Conservation (phyloP, 37 sponge, comb jelly and placozoan genomes). For the Corticium candelabrum region DNA sequence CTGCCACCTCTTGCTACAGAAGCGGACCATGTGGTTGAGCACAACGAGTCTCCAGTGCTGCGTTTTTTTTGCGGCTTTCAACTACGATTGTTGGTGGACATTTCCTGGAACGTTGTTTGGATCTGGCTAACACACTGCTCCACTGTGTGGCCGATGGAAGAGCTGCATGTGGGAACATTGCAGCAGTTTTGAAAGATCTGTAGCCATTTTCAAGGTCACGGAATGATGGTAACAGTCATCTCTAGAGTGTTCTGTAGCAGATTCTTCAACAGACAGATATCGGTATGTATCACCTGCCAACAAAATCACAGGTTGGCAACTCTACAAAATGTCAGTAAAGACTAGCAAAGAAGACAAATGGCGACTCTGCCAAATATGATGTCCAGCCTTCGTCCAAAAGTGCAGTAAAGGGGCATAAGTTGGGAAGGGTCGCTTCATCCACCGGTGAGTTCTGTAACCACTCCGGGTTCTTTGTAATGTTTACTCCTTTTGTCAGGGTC, state of each 20-base stretch:
- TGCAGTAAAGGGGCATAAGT: neutral
- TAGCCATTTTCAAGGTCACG: slow-evolving; percentile 12
- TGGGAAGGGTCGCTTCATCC: too few relatives aligned
- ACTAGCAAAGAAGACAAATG: slow-evolving; percentile 15
- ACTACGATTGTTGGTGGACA: too few relatives aligned
- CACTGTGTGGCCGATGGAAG: slow-evolving; percentile 20
- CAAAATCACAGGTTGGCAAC: slow-evolving; percentile 14
- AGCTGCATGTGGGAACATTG: neutral
- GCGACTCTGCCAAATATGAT: slow-evolving; percentile 15
- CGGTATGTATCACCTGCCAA: slow-evolving; percentile 10
- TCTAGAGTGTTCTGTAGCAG: slow-evolving; percentile 1
- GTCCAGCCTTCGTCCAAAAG: slow-evolving; percentile 14
- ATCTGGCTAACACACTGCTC: too few relatives aligned
- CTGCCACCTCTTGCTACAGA: too few relatives aligned
- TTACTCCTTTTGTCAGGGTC: too few relatives aligned
- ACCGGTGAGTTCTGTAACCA: too few relatives aligned
- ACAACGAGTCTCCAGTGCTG: too few relatives aligned
- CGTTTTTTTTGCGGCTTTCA: too few relatives aligned
- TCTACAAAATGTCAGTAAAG: slow-evolving; percentile 18
- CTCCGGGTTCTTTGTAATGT: too few relatives aligned
- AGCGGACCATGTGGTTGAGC: too few relatives aligned
- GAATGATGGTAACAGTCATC: neutral
- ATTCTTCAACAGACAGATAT: neutral
- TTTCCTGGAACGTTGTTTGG: too few relatives aligned
- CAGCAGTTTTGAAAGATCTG: slow-evolving; percentile 22